Conservation (phyloP, 2,113 vertebrate genomes). For the Hippocampus comes region DNA sequence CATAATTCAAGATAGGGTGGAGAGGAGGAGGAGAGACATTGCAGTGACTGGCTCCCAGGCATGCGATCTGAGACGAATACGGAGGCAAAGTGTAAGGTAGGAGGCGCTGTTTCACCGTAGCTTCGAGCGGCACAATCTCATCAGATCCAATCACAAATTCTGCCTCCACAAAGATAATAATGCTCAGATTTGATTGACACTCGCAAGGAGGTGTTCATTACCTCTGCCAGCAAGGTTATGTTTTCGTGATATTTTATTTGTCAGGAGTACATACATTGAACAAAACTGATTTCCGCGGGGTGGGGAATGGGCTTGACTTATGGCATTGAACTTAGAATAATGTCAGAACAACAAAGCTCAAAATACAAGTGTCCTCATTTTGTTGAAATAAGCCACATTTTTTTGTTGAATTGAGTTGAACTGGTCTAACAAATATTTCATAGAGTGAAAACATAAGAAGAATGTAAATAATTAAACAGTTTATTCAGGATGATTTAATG, state of each 20-base stretch:
- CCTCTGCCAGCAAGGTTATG: not conserved
- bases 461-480: too few species aligned
- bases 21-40: constrained; percentile 10
- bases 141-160: not conserved
- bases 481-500: too few species aligned
- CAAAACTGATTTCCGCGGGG: not conserved
- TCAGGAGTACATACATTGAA: not conserved
- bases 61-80: not conserved
- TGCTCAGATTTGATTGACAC: not conserved
- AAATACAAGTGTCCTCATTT: too few species aligned
- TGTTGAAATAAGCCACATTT: too few species aligned
- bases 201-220: not conserved
- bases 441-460: too few species aligned
- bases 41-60: constrained; percentile 23
- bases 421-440: too few species aligned
- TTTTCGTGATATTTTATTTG: not conserved
- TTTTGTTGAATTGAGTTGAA: too few species aligned
- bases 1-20: constrained; percentile 3
- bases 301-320: not conserved
- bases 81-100: not conserved
- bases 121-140: not conserved
- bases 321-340: not conserved
- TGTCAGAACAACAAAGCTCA: not conserved
- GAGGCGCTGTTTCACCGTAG: constrained; percentile 23
- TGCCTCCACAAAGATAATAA: not conserved